A percentile compares a stretch with the other conserved stretches of the same genome.
Evolutionary conservation across 2,888 invertebrate species (phyloP).

Genomic region (Orthosia gracilis): DNA sequence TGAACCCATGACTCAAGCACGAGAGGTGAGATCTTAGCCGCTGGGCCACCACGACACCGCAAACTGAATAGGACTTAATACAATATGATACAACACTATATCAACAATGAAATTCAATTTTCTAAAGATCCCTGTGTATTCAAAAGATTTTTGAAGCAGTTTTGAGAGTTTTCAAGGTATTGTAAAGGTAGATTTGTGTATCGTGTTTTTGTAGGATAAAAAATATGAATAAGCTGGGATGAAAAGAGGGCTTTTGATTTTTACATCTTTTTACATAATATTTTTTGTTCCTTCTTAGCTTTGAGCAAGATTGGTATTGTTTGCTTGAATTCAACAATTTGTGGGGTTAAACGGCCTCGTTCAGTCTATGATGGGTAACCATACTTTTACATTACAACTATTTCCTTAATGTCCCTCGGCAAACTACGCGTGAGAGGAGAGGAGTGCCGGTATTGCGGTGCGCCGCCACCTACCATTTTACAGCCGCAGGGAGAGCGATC

Average conservation of each 20-base stretch:
- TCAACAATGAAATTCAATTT: constrained; percentile 36
- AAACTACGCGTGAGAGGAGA: too few relatives aligned
- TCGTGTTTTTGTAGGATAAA: not conserved
- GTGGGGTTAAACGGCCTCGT: too few relatives aligned
- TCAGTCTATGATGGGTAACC: too few relatives aligned
- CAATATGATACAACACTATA: constrained; percentile 31
- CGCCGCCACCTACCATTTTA: too few relatives aligned
- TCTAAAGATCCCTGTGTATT: constrained; percentile 18
- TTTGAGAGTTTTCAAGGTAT: constrained; percentile 5
- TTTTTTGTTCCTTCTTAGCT: not conserved
- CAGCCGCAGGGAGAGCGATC: too few relatives aligned
- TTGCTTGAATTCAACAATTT: too few relatives aligned
- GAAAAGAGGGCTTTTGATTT: not conserved
- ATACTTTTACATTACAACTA: too few relatives aligned
- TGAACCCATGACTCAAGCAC: too few relatives aligned
- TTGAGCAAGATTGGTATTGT: not conserved
- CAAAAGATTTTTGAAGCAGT: constrained; percentile 11
- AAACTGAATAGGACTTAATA: constrained; percentile 35
- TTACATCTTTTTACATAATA: not conserved
- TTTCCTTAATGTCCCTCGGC: too few relatives aligned
- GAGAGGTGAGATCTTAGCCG: too few relatives aligned
- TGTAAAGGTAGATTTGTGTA: constrained; percentile 12
- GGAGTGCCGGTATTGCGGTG: too few relatives aligned
- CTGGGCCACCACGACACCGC: not conserved
- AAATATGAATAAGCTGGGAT: constrained; percentile 18